A percentile compares a stretch with the other conserved stretches of the same genome.
Conservation (phyloP, 2,888 invertebrate species). For the Cheilosia pagana region DNA sequence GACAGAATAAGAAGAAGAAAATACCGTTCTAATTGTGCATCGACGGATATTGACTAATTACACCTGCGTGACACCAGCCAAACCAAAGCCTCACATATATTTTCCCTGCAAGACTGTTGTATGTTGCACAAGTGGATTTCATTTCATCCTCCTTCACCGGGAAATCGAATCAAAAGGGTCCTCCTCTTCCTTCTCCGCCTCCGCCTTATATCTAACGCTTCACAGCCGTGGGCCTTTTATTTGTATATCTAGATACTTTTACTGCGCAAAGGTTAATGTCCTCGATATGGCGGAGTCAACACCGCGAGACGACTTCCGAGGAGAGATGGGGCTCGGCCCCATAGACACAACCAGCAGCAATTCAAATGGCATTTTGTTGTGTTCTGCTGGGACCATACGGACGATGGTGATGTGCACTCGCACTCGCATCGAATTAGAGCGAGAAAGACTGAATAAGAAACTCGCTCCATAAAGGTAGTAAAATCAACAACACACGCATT, state of each 20-base stretch:
- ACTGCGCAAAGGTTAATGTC: constrained; percentile 54
- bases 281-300: constrained; percentile 57
- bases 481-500: constrained; percentile 42
- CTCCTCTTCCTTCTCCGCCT: not conserved
- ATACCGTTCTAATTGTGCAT: constrained; percentile 63
- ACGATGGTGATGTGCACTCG: constrained; percentile 46
- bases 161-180: constrained; percentile 49
- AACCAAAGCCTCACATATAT: constrained; percentile 1
- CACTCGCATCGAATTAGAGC: constrained; percentile 27
- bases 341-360: constrained; percentile 33
- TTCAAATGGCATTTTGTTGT: constrained; percentile 66
- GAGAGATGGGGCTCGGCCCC: constrained; percentile 43
- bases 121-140: constrained; percentile 29
- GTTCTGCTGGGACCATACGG: constrained; percentile 11
- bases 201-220: not conserved
- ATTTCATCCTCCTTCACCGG: constrained; percentile 25
- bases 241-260: constrained; percentile 35
- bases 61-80: constrained; percentile 53
- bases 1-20: constrained; percentile 10
- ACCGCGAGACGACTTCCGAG: constrained; percentile 63
- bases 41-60: constrained; percentile 69
- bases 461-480: constrained; percentile 53
- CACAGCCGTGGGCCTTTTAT: constrained; percentile 14
- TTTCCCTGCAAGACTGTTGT: constrained; percentile 43
- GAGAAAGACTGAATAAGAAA: constrained; percentile 34